Conservation (phyloP, 1,140 invertebrate genomes). For the Muscidifurax raptorellus region DNA sequence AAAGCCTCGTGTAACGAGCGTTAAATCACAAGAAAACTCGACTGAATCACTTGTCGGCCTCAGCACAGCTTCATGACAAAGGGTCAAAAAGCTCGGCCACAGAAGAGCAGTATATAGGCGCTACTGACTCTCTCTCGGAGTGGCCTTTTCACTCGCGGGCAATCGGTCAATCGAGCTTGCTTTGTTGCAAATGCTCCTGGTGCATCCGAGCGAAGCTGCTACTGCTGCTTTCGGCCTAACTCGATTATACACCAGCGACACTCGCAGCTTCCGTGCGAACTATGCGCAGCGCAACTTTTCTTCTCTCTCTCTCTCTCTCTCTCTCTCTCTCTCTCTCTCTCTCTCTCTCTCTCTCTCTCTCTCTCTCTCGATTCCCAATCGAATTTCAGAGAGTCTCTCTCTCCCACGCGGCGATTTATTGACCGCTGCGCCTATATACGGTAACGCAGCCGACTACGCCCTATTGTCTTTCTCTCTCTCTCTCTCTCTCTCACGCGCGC, state of each 20-base stretch:
- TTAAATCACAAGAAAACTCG: too few species aligned
- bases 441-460: neutral
- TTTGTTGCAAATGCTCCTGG: neutral
- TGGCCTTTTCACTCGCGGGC: neutral
- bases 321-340: neutral
- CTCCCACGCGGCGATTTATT: slow-evolving; percentile 35
- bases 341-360: neutral
- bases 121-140: neutral
- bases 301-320: neutral
- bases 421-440: slow-evolving; percentile 41
- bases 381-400: slow-evolving; percentile 23
- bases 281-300: neutral
- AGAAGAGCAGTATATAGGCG: neutral
- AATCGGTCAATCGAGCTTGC: neutral
- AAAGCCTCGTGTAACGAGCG: too few species aligned
- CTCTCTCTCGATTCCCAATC: slow-evolving; percentile 1
- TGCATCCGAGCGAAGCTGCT: neutral
- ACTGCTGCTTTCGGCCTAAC: neutral
- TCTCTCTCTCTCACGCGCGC: neutral
- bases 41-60: too few species aligned
- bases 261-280: neutral
- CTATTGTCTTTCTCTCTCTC: neutral
- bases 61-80: neutral
- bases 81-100: neutral
- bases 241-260: neutral